Percentiles rank a stretch among this genome's conserved stretches.
Conservation (phyloP, 1,140 invertebrate genomes). For the Drosophila oshimai region DNA sequence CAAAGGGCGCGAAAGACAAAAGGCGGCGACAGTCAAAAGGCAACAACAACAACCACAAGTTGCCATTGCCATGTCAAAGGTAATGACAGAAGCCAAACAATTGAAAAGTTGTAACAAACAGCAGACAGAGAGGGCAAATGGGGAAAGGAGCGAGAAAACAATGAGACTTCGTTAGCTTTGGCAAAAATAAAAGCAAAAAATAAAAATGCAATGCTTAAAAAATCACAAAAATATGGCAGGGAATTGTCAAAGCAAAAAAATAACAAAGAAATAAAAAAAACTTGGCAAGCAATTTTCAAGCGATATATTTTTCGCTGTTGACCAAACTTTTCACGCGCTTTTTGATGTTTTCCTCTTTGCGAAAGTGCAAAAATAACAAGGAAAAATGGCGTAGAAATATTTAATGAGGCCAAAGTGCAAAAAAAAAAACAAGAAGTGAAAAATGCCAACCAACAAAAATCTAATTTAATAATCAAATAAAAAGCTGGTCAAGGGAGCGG, state of each 20-base stretch:
- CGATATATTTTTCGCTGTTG: conserved; percentile 71
- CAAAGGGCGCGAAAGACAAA: conserved; percentile 75
- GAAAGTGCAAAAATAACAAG: conserved; percentile 69
- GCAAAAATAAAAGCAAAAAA: conserved; percentile 7
- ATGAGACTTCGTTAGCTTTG: conserved; percentile 55
- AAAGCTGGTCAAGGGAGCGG: conserved; percentile 52
- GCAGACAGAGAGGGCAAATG: conserved; percentile 22
- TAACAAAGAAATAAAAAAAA: conserved; percentile 30
- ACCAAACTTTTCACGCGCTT: conserved; percentile 71
- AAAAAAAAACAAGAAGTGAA: background rate
- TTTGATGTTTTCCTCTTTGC: conserved; percentile 50
- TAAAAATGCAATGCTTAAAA: conserved; percentile 15
- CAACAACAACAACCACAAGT: conserved; percentile 60
- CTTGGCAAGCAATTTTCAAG: conserved; percentile 64
- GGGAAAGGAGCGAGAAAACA: conserved; percentile 31
- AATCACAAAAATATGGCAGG: conserved; percentile 39
- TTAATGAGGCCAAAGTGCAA: conserved; percentile 53
- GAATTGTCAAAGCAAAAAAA: conserved; percentile 62
- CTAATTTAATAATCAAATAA: conserved; percentile 79
- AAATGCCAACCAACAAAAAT: conserved; percentile 25
- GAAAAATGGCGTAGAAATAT: conserved; percentile 60
- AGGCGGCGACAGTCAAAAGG: conserved; percentile 74
- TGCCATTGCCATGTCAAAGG: conserved; percentile 71
- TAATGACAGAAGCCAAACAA: conserved; percentile 80
- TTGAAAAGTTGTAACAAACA: conserved; percentile 75